Conservation (phyloP, 1,140 invertebrate species). For the Potamilus streckersoni region DNA sequence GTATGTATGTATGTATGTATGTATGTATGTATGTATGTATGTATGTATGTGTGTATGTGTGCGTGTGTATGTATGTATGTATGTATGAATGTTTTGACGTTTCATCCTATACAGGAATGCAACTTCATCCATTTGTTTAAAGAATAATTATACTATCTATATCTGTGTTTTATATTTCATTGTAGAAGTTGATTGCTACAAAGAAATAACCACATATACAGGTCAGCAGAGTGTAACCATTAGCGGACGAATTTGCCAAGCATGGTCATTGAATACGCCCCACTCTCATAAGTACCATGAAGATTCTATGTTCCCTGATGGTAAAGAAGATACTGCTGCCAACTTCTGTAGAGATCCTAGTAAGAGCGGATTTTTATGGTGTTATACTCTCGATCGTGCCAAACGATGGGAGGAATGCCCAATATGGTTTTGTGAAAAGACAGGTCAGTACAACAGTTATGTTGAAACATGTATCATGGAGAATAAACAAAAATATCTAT, state of each 20-base stretch:
- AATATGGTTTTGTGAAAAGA: conserved; percentile 28
- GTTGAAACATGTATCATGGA: too few species aligned
- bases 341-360: conserved; percentile 96
- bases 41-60: too few species aligned
- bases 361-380: conserved; percentile 93
- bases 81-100: too few species aligned
- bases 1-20: too few species aligned
- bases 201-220: conserved; percentile 12
- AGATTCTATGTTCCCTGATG: conserved; percentile 89
- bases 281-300: conserved; percentile 31
- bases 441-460: too few species aligned
- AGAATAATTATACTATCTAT: too few species aligned
- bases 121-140: too few species aligned
- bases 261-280: conserved; percentile 37
- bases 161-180: too few species aligned
- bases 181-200: neutral
- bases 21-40: too few species aligned
- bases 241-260: conserved; percentile 39
- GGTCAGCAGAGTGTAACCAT: conserved; percentile 33
- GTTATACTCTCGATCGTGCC: conserved; percentile 86
- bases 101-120: too few species aligned
- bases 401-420: conserved; percentile 35
- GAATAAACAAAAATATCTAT: too few species aligned
- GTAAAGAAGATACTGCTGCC: conserved; percentile 78
- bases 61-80: too few species aligned